These are phyloP conservation scores for Megalopta genalis DNA, from an alignment of 1,140 invertebrate species.

Conservation along the genomic window DNA sequence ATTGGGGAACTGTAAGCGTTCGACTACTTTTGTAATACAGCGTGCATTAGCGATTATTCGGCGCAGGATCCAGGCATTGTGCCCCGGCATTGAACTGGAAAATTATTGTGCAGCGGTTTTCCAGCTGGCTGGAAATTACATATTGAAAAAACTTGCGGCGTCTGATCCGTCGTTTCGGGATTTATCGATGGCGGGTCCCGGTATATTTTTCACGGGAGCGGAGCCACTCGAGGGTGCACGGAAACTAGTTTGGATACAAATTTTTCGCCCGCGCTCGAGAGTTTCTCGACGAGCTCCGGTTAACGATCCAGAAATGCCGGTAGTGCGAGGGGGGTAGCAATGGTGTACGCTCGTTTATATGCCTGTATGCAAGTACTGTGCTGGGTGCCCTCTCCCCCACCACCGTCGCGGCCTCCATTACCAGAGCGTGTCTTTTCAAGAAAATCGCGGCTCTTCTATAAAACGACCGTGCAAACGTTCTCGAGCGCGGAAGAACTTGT, in stretches of 20 bases:
- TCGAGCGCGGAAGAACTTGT: not conserved
- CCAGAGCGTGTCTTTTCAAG: constrained; percentile 26
- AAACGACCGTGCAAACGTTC: constrained; percentile 37
- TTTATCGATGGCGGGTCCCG: constrained; percentile 24
- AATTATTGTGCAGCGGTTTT: not conserved
- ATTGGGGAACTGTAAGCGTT: too few relatives aligned
- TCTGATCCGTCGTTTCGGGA: not conserved
- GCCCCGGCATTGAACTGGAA: not conserved
- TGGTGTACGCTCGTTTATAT: constrained; percentile 51
- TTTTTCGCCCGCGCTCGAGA: constrained; percentile 55
- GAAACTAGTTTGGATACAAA: constrained; percentile 56
- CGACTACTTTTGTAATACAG: too few relatives aligned
- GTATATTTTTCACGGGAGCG: constrained; percentile 30
- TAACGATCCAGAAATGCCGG: constrained; percentile 70
- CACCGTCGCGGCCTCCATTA: constrained; percentile 34
- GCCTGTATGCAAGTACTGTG: constrained; percentile 36
- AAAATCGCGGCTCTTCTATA: constrained; percentile 25
- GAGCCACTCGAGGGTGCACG: constrained; percentile 35
- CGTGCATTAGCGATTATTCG: too few relatives aligned
- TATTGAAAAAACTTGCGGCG: constrained; percentile 29
- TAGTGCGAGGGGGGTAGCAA: constrained; percentile 39
- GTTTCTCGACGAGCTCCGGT: constrained; percentile 62
- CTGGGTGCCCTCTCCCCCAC: not conserved
- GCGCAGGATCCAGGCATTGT: not conserved
- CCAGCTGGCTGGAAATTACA: not conserved